Conservation (phyloP, 2,888 invertebrate species). For the Sphaerophoria rueppellii region DNA sequence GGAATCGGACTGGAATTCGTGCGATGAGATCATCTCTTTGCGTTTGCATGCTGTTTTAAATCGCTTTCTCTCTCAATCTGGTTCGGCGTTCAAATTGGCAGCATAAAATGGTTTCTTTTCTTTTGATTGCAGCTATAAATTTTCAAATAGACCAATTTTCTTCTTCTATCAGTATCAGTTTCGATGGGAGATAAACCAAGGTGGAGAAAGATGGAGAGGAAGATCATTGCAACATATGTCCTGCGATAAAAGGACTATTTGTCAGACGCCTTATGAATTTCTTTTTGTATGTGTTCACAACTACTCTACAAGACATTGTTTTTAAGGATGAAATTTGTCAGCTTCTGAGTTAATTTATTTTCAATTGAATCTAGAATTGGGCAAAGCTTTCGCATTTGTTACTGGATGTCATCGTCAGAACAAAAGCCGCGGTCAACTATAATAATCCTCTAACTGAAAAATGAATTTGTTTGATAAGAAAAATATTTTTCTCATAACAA, state of each 20-base stretch:
- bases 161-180: conserved; percentile 6
- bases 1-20: conserved; percentile 3
- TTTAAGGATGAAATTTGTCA: too few relatives aligned
- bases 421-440: conserved; percentile 26
- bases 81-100: conserved; percentile 66
- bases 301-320: too few relatives aligned
- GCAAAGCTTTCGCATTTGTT: too few relatives aligned
- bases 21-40: conserved; percentile 50
- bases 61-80: conserved; percentile 28
- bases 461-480: conserved; percentile 47
- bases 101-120: conserved; percentile 70
- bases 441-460: conserved; percentile 26
- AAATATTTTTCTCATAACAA: not conserved
- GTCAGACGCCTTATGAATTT: conserved; percentile 56
- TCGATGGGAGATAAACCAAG: not conserved
- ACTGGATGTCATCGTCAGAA: not conserved
- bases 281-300: too few relatives aligned
- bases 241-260: conserved; percentile 70
- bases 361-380: too few relatives aligned
- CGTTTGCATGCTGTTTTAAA: not conserved
- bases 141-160: conserved; percentile 71
- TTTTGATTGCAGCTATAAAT: conserved; percentile 72
- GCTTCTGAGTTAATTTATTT: too few relatives aligned
- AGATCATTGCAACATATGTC: conserved; percentile 70
- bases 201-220: conserved; percentile 19